phyloP scores from a whole-genome alignment of 2,797 vertebrate genomes.

The Sebastes baramenuke region DNA sequence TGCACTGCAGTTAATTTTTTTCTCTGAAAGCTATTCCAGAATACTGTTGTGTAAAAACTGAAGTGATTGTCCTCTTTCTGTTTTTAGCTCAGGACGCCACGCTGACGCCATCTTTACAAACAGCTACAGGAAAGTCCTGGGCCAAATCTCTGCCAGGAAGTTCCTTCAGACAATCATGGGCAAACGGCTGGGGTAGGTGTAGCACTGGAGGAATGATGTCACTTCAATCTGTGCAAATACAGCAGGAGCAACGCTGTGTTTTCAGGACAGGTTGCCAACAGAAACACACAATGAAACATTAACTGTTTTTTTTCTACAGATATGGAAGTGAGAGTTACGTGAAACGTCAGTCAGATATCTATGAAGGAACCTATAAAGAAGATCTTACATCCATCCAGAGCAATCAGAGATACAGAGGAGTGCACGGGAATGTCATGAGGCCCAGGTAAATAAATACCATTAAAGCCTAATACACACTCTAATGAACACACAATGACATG shows the following conservation, averaged over 20 bases:
- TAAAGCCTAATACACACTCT: background rate
- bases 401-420: conserved; percentile 70
- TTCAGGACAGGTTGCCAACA: background rate
- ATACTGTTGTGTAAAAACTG: background rate
- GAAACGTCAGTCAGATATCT: conserved; percentile 78
- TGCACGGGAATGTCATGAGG: conserved; percentile 37
- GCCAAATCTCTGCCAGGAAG: conserved; percentile 91
- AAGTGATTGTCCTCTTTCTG: conserved; percentile 1
- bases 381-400: conserved; percentile 78
- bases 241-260: background rate
- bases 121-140: conserved; percentile 92
- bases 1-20: background rate
- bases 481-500: background rate
- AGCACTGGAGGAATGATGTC: background rate
- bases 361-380: conserved; percentile 78
- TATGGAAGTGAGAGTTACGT: conserved; percentile 63
- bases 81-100: conserved; percentile 87
- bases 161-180: conserved; percentile 93
- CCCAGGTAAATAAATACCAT: conserved; percentile 43
- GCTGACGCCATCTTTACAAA: conserved; percentile 96
- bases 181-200: conserved; percentile 87
- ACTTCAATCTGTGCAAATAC: background rate
- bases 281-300: background rate
- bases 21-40: background rate
- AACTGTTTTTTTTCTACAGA: conserved; percentile 37